Base-by-base conservation (phyloP, 2,113 vertebrate genomes). In the Sturnira hondurensis region DNA sequence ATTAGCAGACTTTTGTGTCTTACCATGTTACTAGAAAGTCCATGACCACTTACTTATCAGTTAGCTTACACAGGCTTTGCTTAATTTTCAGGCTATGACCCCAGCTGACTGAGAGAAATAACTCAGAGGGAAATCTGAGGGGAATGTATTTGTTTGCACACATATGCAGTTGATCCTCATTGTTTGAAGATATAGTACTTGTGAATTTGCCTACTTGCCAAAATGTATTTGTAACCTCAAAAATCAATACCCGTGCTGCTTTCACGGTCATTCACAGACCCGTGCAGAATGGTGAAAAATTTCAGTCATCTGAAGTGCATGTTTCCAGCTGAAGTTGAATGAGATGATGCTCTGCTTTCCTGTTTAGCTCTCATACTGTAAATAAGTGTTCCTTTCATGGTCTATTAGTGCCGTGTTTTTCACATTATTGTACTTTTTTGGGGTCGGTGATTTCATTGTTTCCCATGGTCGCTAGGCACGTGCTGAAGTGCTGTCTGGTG, bases 101-200 rank as follows among this genome's bases (percentile, higher is more conserved):
- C 68, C 92, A 50, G 54, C 38, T 95, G 88, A 54, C 15, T 47
- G 28, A 94, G 47, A 76, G 61, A 88, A 86, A 89, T 58, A 58
- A 88, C 14, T 41, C 65, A 43, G 71, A 87, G 56, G n/a, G 26
- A 73, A 91, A 68, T 67, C 36, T 93, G 13, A 78, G 5, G 15
- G 11, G 5, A 94, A n/a, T 90, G 73, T 43, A 36, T 74, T 38
- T 24, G 4, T 45, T 38, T 73, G 56, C 81, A 67, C 71, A 26
- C 63, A 24, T 47, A 26, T 58, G 54, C 0, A 58, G 11, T 86
- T 61, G 67, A 85, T 86, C 22, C 36, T 95, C 17, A 54, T 85
- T 81, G 80, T 90, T 84, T 58, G 26, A 54, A 94, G 65, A 45
- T 91, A 83, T 95, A 52, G 58, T 89, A 63, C 63, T 88, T 89